Conservation (phyloP, 2,113 vertebrate species). For the Stictonetta naevosa region DNA sequence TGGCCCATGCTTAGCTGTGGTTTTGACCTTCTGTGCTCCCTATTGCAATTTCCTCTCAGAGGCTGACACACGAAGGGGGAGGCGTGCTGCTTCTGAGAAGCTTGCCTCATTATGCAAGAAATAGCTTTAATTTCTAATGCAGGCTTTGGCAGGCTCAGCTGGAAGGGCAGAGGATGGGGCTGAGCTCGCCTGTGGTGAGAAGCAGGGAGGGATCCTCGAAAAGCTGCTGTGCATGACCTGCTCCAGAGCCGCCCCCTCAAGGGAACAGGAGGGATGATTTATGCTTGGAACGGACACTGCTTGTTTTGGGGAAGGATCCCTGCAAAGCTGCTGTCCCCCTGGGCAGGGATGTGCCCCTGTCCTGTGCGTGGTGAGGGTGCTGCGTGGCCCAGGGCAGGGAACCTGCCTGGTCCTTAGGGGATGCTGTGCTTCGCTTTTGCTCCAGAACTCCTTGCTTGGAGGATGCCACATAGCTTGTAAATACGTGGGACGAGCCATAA, state of each 20-base stretch:
- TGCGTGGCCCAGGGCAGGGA: neutral
- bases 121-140: neutral
- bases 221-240: neutral
- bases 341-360: neutral
- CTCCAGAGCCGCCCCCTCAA: neutral
- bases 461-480: rapidly evolving
- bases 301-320: neutral
- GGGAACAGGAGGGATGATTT: neutral
- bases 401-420: neutral
- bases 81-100: neutral
- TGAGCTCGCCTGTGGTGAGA: neutral
- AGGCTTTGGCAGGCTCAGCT: neutral
- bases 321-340: neutral
- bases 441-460: neutral
- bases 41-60: neutral
- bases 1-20: neutral
- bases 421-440: neutral
- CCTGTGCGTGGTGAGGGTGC: neutral
- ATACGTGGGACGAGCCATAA: rapidly evolving
- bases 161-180: neutral
- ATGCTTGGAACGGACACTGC: neutral
- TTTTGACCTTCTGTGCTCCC: neutral
- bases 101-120: neutral
- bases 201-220: neutral
- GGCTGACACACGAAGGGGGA: neutral